Base-by-base conservation (phyloP, 2,797 vertebrate species). In the Myotis findleyi region DNA sequence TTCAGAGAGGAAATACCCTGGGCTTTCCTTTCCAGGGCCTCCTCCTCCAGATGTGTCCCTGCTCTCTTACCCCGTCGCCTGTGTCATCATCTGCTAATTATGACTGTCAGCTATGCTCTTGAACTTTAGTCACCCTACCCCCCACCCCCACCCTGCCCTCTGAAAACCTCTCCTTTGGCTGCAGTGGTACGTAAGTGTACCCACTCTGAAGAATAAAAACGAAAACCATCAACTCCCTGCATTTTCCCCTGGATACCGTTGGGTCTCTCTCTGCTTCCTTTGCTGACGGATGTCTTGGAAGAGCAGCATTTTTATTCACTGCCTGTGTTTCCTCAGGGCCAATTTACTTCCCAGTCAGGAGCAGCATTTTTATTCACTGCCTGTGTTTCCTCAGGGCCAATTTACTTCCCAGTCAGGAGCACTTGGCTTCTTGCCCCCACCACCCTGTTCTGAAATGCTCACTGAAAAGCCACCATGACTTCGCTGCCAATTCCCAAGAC, bases 401-500 rank as follows among this genome's bases (percentile, higher is more conserved):
- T 66, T 72, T 33, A 71, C 9, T 66, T 77, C 90, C 80, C 59
- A 87, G 83, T 81, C 25, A 64, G 76, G 53, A 82, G 59, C 47
- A 33, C 5, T 44, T 89, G 92, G 57, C 72, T 85, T 85, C 76
- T 68, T 72, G 68, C 49, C 51, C 36, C 30, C 27, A 44, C 76
- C 41, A 33, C 71, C 21, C n/a, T 57, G 3, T 27, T 18, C 38
- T 17, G 23, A 77, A 55, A 81, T 10, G 27, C 59, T 75, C 76
- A 93, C 73, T 82, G 68, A 64, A 75, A 72, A 83, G 36, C 71
- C 87, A 57, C 55, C 27, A 2, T 47, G 44, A 87, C 27, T 75
- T 88, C 49, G 51, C 17, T 92, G 82, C 69, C 91, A 84, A 41
- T 30, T 93, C 84, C 71, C 68, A 66, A 85, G 62, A 20, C 87